Evolutionary conservation across 2,113 vertebrate genomes (phyloP).

Genomic region (Symphodus melops): DNA sequence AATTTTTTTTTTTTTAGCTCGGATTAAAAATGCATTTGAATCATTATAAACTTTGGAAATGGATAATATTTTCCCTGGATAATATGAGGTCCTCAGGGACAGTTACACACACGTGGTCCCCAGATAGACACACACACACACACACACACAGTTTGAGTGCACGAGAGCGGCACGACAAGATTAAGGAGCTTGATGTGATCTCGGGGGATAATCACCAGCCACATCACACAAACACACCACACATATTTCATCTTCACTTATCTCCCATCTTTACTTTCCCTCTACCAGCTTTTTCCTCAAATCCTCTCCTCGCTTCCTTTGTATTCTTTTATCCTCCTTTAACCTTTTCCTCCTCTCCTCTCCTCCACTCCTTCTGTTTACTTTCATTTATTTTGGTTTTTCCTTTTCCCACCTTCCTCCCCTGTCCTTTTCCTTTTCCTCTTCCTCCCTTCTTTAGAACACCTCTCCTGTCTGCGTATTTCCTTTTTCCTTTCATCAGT

Average conservation of each 20-base stretch:
- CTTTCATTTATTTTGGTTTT: not conserved
- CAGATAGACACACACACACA: too few species aligned
- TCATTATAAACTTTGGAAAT: not conserved
- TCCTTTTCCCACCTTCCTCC: not conserved
- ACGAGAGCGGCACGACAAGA: conserved; percentile 5
- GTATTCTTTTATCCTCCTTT: not conserved
- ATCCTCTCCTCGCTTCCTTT: too few species aligned
- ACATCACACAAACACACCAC: conserved; percentile 17
- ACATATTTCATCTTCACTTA: conserved; percentile 6
- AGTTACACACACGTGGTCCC: not conserved
- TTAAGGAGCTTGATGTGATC: conserved; percentile 56
- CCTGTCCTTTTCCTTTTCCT: too few species aligned
- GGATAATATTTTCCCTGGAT: not conserved
- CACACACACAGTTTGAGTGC: not conserved
- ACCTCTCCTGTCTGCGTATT: not conserved
- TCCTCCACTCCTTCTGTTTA: not conserved
- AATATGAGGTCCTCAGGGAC: not conserved
- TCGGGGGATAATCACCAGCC: conserved; percentile 38
- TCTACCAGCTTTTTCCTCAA: conserved; percentile 1
- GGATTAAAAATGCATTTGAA: not conserved
- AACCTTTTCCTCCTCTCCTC: not conserved
- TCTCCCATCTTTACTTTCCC: conserved; percentile 11
- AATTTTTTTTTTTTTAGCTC: too few species aligned
- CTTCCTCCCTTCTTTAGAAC: not conserved
- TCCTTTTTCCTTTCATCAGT: not conserved